Evolutionary conservation across 2,888 invertebrate species (phyloP).

Genomic region (Cephalotes varians): DNA sequence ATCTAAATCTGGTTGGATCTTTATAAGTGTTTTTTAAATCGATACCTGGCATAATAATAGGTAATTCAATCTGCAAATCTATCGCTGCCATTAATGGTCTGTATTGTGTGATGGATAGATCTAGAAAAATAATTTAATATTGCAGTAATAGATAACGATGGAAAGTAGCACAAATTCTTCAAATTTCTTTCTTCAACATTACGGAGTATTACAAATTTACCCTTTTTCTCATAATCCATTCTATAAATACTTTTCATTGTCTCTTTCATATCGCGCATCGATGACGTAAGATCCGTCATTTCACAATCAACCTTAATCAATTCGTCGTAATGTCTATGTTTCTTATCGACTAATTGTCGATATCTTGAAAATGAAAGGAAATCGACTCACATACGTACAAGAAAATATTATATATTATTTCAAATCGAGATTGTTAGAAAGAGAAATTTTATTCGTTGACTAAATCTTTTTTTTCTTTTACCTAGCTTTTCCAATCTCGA

Average conservation of each 20-base stretch:
- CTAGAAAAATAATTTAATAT: conserved; percentile 77
- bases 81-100: conserved; percentile 88
- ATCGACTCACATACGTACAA: not conserved
- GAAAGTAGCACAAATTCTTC: not conserved
- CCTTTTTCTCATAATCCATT: conserved; percentile 88
- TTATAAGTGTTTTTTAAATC: conserved; percentile 88
- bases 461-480: conserved; percentile 49
- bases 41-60: conserved; percentile 87
- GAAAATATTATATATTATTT: not conserved
- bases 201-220: conserved; percentile 80
- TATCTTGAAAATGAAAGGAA: conserved; percentile 82
- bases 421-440: not conserved
- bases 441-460: not conserved
- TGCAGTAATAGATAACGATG: not conserved
- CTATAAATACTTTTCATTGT: conserved; percentile 89
- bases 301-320: conserved; percentile 86
- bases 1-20: conserved; percentile 88
- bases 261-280: conserved; percentile 88
- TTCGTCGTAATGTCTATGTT: conserved; percentile 88
- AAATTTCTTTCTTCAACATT: not conserved
- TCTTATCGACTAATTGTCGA: conserved; percentile 88
- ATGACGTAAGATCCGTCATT: conserved; percentile 80
- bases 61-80: conserved; percentile 88
- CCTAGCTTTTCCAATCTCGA: conserved; percentile 88
- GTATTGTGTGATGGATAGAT: conserved; percentile 87